Evolutionary conservation across 2,888 invertebrate species (phyloP), one percentile per base, ranked within the genome.

Genomic region (Epiblema foenella): DNA sequence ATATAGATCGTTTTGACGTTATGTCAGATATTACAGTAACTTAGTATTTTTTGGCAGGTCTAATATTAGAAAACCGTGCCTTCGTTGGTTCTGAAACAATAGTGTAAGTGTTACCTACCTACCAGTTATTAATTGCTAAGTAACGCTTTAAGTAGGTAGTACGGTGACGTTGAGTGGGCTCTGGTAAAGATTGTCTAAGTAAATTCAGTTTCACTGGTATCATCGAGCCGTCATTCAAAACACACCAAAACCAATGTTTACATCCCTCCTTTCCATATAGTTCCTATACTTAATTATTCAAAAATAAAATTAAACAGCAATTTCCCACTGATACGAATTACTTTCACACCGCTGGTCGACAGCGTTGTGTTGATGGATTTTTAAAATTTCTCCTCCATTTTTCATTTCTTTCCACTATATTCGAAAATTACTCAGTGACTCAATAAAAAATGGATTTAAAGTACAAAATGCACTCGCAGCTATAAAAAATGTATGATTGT

Each of bases 401-500:
- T 33, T 51, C 1, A 39, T 3, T 60, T 60, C 33, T 5, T 11
- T 60, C 29, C 39, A n/a, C 46, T 29, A 29, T 29, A 17, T 62
- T 15, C 29, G 29, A 29, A 49, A 62, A 29, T 17, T 24, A 42
- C 49, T 18, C 57, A 37, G 12, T 18, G 15, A 17, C 18, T 52
- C 52, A 17, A 33, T 69, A 33, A 58, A 51, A 69, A 64, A 64
- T 69, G 49, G 17, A 64, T 46, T 20, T 46, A 20, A 54, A 64
- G 51, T 29, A 52, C 24, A 37, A 24, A 20, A 37, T 51, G 52
- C 42, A 52, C 39, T 64, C 33, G 37, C 64, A 4, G 39, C 29
- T 58, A 64, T 64, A 24, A 65, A 69, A 68, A 18, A 67, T 65
- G 52, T 59, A 33, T 29, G 18, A 7, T 58, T 65, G 52, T 78